A percentile compares a stretch with the other conserved stretches of the same genome.
Conservation (phyloP, 2,888 invertebrate species). For the Ophraella communa region DNA sequence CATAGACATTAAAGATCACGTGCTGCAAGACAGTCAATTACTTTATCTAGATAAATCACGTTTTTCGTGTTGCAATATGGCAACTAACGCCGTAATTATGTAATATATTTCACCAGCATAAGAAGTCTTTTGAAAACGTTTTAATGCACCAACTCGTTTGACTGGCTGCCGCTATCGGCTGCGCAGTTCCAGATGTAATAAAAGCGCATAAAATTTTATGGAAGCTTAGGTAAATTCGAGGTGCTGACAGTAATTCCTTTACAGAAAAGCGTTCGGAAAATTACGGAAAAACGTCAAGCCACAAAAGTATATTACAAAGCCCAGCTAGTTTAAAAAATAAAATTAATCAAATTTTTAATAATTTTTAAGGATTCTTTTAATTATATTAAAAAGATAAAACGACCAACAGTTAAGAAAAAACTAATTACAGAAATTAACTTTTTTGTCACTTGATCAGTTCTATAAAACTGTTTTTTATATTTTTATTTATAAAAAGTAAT, state of each 20-base stretch:
- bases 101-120: conserved; percentile 23
- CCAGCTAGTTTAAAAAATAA: too few relatives aligned
- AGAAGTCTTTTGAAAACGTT: conserved; percentile 12
- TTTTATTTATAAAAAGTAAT: too few relatives aligned
- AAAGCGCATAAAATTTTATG: conserved; percentile 18
- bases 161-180: too few relatives aligned
- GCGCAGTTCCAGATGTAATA: conserved; percentile 5
- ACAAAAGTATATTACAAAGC: too few relatives aligned
- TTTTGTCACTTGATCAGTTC: too few relatives aligned
- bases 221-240: conserved; percentile 12
- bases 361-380: too few relatives aligned
- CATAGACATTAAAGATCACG: conserved; percentile 34
- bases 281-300: too few relatives aligned
- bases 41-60: conserved; percentile 30
- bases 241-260: conserved; percentile 12
- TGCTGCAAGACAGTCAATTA: conserved; percentile 36
- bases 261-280: conserved; percentile 7
- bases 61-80: conserved; percentile 23
- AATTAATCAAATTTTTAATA: too few relatives aligned
- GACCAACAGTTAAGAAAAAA: too few relatives aligned
- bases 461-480: too few relatives aligned
- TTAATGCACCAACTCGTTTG: conserved; percentile 11
- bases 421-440: too few relatives aligned
- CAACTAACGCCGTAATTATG: conserved; percentile 23
- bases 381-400: too few relatives aligned